Percentiles rank a stretch among this genome's conserved stretches.
These are phyloP conservation scores for Lepidurus couesii DNA, from an alignment of 1,140 invertebrate species.

Conservation along the genomic window DNA sequence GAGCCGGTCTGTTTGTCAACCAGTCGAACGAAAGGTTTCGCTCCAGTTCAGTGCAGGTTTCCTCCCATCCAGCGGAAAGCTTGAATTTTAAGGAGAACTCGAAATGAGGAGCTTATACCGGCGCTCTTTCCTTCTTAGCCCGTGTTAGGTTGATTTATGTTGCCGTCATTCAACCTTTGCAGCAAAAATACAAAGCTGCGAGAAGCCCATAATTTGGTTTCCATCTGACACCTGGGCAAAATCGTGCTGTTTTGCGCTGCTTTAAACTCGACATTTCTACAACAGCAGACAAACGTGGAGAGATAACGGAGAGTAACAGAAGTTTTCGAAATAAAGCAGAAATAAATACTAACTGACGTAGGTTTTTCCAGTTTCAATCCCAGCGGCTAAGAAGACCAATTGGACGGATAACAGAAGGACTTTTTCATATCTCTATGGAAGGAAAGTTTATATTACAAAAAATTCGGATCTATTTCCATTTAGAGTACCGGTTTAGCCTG, in stretches of 20 bases:
- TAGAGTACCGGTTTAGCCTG: neutral
- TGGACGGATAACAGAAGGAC: neutral
- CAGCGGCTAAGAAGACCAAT: neutral
- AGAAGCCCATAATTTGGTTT: neutral
- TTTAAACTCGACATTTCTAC: neutral
- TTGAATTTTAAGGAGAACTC: neutral
- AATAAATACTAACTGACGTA: neutral
- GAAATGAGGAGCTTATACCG: neutral
- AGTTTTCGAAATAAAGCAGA: neutral
- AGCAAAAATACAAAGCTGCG: neutral
- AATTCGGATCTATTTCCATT: neutral
- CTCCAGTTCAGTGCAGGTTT: neutral
- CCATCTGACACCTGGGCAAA: neutral
- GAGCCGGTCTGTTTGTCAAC: neutral
- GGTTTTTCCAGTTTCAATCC: neutral
- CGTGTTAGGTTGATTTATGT: neutral
- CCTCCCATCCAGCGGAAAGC: neutral
- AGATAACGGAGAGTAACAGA: neutral
- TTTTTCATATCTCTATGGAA: neutral
- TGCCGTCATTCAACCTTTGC: neutral
- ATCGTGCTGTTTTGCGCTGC: neutral
- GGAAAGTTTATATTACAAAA: neutral
- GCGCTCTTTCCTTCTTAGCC: neutral
- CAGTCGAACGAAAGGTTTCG: neutral
- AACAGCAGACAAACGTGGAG: neutral